Evolutionary conservation across 2,797 vertebrate species (phyloP).

Genomic region (Caiman crocodilus): DNA sequence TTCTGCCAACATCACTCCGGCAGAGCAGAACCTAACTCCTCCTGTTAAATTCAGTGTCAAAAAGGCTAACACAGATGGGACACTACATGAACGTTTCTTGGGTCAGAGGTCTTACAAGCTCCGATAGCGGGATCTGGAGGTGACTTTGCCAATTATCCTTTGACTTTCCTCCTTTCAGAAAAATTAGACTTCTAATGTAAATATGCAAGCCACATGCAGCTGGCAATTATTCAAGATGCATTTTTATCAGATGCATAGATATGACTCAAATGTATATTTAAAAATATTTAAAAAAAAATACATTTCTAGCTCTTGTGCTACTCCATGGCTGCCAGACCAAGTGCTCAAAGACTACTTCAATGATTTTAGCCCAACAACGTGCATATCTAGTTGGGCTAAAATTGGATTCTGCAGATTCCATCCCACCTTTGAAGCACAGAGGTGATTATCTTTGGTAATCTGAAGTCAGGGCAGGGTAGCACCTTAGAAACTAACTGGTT

Average conservation of each 20-base stretch:
- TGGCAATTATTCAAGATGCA: not conserved
- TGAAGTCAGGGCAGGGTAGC: too few relatives aligned
- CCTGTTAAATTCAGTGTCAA: not conserved
- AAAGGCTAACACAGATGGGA: not conserved
- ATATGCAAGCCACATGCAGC: slow-evolving; percentile 1
- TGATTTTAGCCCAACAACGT: not conserved
- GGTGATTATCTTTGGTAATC: too few relatives aligned
- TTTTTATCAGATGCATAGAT: not conserved
- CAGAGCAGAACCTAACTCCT: not conserved
- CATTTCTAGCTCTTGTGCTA: not conserved
- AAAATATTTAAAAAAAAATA: not conserved
- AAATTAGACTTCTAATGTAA: not conserved
- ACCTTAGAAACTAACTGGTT: too few relatives aligned
- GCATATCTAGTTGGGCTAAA: too few relatives aligned
- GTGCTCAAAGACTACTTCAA: slow-evolving; percentile 1
- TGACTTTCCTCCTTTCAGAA: slow-evolving; percentile 39
- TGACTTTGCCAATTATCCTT: not conserved
- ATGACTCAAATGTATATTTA: not conserved
- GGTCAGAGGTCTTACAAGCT: slow-evolving; percentile 50
- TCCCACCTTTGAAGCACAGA: too few relatives aligned
- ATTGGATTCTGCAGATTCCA: too few relatives aligned
- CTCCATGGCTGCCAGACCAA: not conserved
- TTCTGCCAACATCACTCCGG: not conserved
- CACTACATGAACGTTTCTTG: not conserved
- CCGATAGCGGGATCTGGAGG: not conserved